A percentile compares a stretch with the other conserved stretches of the same genome.
Evolutionary conservation across 2,888 invertebrate genomes (phyloP).

Genomic region (Limenitis camilla): DNA sequence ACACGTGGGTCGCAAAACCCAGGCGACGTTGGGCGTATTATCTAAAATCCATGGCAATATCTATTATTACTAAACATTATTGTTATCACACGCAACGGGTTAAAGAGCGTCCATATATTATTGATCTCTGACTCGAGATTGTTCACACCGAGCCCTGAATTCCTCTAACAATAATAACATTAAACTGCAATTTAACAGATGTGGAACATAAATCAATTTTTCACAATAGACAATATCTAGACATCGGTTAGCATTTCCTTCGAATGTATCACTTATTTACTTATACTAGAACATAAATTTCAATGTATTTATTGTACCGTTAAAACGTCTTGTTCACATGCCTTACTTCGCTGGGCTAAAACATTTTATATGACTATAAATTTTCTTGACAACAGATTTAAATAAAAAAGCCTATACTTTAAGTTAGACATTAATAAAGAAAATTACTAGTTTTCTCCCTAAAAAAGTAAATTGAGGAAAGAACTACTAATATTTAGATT

Average conservation of each 20-base stretch:
- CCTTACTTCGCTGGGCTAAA: too few species aligned
- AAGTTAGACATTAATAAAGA: too few species aligned
- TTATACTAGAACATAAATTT: not conserved
- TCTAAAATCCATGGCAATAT: too few species aligned
- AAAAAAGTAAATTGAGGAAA: too few species aligned
- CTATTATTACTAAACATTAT: not conserved
- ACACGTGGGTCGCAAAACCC: too few species aligned
- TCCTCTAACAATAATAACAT: slow-evolving; percentile 39
- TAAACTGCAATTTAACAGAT: slow-evolving; percentile 52
- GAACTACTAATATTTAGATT: too few species aligned
- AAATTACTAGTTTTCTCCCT: too few species aligned
- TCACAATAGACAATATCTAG: slow-evolving; percentile 49
- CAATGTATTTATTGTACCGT: not conserved
- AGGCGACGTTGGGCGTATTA: too few species aligned
- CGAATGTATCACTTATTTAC: not conserved
- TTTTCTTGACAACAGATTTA: too few species aligned
- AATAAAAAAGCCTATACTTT: too few species aligned
- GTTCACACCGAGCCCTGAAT: slow-evolving; percentile 28
- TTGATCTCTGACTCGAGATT: slow-evolving; percentile 1
- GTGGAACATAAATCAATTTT: slow-evolving; percentile 71
- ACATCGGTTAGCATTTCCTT: not conserved
- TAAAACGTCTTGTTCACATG: not conserved
- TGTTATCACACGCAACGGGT: slow-evolving; percentile 6
- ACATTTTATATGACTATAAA: too few species aligned
- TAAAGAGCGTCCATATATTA: slow-evolving; percentile 7